Evolutionary conservation across 1,140 invertebrate genomes (phyloP).

Genomic region (Drosophila erecta): DNA sequence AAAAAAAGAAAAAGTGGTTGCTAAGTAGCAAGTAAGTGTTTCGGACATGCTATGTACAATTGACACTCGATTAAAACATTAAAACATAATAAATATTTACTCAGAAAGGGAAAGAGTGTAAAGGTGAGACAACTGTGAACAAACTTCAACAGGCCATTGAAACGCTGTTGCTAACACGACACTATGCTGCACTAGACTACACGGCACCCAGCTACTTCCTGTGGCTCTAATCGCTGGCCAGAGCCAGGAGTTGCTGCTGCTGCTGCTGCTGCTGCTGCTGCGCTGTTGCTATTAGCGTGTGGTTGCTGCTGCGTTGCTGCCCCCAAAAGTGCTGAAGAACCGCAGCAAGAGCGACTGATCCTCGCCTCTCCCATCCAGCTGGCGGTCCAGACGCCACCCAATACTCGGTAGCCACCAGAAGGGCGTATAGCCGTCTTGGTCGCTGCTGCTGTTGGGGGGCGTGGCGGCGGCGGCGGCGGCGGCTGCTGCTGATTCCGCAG

Average conservation of each 20-base stretch:
- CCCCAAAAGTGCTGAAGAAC: conserved; percentile 66
- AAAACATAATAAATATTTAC: conserved; percentile 24
- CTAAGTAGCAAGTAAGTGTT: neutral
- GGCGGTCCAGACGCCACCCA: conserved; percentile 69
- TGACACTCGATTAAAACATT: conserved; percentile 25
- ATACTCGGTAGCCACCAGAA: conserved; percentile 77
- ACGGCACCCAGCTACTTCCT: conserved; percentile 4
- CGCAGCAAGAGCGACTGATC: conserved; percentile 70
- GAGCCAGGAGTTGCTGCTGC: conserved; percentile 35
- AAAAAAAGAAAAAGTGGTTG: conserved; percentile 37
- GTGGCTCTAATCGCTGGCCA: conserved; percentile 9
- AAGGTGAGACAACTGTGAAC: conserved; percentile 35
- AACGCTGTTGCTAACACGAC: conserved; percentile 47
- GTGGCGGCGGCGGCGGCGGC: conserved; percentile 17
- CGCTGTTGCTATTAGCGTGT: conserved; percentile 9
- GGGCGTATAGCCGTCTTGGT: conserved; percentile 45
- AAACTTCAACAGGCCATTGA: conserved; percentile 66
- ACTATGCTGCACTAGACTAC: conserved; percentile 20
- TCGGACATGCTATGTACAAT: conserved; percentile 48
- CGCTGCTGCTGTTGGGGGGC: conserved; percentile 16
- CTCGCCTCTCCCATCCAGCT: conserved; percentile 47
- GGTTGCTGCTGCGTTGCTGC: conserved; percentile 20
- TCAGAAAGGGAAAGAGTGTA: conserved; percentile 7
- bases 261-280: conserved; percentile 7
- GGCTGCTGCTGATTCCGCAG: conserved; percentile 15